Evolutionary conservation across 2,797 vertebrate genomes (phyloP), one percentile per base, ranked within the genome.

Genomic region (Hippoglossus hippoglossus): DNA sequence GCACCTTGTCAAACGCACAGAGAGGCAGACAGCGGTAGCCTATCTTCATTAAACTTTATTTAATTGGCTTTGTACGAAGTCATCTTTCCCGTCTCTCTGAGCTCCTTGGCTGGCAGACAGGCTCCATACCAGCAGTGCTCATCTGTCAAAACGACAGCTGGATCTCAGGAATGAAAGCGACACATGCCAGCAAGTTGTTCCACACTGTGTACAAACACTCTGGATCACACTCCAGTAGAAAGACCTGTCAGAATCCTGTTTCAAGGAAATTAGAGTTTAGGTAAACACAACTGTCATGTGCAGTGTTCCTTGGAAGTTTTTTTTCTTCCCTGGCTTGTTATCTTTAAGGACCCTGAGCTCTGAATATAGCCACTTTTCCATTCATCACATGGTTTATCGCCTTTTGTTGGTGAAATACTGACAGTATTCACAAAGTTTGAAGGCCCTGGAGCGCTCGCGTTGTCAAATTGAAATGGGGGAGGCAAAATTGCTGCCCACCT

Each of bases 31-130:
- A 84, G 81, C 83, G 59, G 76, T 69, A 69, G 77, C 80, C 70
- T 68, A 51, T 92, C 83, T 90, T 93, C 87, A 92, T 93, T 91
- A 94, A 85, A 84, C 55, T 49, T 80, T 80, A 84, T 88, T 91
- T 93, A 92, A 92, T 93, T 93, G 90, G 83, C 86, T 92, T 91
- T 91, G 88, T 85, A 83, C 85, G 79, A 73, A 89, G 89, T 89
- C 84, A 90, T 92, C 87, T 88, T 75, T 75, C 55, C 63, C 80
- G 71, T 90, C 85, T 90, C 84, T 80, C 81, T 39, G 63, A 77
- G 81, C 84, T 76, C 39, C 77, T 24, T 39, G 55, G 41, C 63
- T 86, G 84, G 87, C 83, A 92, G 89, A 79, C 75, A 67, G 82
- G 84, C 87, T 44, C 75, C 65, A 67, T 64, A 76, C 77, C 82